Evolutionary conservation across 1,140 invertebrate species (phyloP).

Genomic region (Harpegnathos saltator): DNA sequence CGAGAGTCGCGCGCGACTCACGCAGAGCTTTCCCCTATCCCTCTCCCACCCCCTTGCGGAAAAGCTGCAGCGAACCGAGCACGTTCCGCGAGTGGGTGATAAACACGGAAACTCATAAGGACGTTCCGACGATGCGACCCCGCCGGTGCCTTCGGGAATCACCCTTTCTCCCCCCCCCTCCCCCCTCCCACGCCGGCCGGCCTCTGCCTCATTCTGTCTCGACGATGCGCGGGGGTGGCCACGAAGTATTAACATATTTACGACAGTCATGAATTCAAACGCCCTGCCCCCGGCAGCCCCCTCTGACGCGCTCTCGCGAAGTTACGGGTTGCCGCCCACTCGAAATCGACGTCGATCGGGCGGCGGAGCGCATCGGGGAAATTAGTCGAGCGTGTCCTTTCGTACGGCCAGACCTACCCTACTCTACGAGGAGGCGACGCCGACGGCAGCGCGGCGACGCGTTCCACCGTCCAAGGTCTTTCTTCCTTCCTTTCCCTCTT

Average conservation of each 20-base stretch:
- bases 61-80: too few relatives aligned
- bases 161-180: constrained; percentile 19
- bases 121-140: constrained; percentile 64
- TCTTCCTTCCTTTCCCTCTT: not conserved
- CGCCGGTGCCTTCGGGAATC: constrained; percentile 50
- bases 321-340: constrained; percentile 44
- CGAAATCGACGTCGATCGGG: constrained; percentile 68
- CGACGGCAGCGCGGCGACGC: too few relatives aligned
- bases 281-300: not conserved
- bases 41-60: too few relatives aligned
- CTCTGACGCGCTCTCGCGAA: constrained; percentile 27
- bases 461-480: constrained; percentile 36
- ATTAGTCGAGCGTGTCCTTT: constrained; percentile 70
- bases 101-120: constrained; percentile 64
- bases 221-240: constrained; percentile 61
- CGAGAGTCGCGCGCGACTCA: too few relatives aligned
- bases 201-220: too few relatives aligned
- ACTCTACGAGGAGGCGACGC: constrained; percentile 10
- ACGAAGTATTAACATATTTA: constrained; percentile 75
- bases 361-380: constrained; percentile 63
- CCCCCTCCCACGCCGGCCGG: too few relatives aligned
- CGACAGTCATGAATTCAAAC: constrained; percentile 71
- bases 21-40: too few relatives aligned
- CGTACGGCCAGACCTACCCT: constrained; percentile 56
- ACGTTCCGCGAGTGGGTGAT: constrained; percentile 65